Percentiles rank a stretch among this genome's conserved stretches.
Evolutionary conservation across 2,888 invertebrate genomes (phyloP).

Genomic region (Trissolcus japonicus): DNA sequence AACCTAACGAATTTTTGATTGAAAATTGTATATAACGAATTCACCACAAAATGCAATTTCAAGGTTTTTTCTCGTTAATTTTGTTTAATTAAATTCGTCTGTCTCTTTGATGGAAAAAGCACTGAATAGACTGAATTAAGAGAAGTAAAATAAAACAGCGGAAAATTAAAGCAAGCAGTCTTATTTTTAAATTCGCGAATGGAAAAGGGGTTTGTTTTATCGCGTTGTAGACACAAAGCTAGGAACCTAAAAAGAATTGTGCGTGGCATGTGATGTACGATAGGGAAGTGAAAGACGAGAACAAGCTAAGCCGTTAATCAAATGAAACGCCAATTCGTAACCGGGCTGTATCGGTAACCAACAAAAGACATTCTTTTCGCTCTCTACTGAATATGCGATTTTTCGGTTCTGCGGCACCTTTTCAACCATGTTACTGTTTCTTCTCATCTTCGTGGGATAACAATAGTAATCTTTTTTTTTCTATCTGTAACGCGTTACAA

Average conservation of each 20-base stretch:
- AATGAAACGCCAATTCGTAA: slow-evolving; percentile 69
- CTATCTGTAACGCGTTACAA: slow-evolving; percentile 1
- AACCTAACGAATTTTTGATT: no score
- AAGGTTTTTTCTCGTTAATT: no score
- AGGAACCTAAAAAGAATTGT: no score
- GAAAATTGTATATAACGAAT: no score
- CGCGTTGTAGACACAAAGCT: slow-evolving; percentile 9
- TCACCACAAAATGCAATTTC: no score
- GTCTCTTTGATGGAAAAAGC: background rate
- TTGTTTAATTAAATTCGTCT: no score
- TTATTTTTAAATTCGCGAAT: background rate
- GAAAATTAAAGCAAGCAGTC: slow-evolving; percentile 12
- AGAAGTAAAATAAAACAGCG: slow-evolving; percentile 59
- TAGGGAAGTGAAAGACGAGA: slow-evolving; percentile 7
- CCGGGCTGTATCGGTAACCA: slow-evolving; percentile 62
- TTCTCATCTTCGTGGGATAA: slow-evolving; percentile 19
- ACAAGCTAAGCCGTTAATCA: slow-evolving; percentile 49
- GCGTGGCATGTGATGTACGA: slow-evolving; percentile 5
- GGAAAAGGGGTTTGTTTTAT: slow-evolving; percentile 3
- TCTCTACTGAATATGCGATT: slow-evolving; percentile 70
- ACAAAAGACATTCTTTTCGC: slow-evolving; percentile 71
- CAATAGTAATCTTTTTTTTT: slow-evolving; percentile 27
- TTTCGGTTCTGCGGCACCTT: slow-evolving; percentile 35
- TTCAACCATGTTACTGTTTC: slow-evolving; percentile 8
- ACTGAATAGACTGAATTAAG: no score